These are phyloP conservation scores for Potorous gilbertii DNA, from an alignment of 2,797 vertebrate genomes.

Conservation along the genomic window DNA sequence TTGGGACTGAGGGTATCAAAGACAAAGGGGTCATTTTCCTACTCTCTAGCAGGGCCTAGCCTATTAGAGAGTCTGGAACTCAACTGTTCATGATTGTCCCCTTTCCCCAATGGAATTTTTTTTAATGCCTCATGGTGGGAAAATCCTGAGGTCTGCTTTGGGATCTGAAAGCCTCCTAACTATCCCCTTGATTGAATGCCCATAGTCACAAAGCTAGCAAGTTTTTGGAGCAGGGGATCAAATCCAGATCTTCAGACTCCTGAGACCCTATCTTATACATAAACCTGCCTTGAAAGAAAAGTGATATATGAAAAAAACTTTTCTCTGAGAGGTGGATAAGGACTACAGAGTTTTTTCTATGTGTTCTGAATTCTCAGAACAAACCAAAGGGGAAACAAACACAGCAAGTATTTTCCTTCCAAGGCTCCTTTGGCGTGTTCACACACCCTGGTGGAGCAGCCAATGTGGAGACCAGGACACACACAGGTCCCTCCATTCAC, in stretches of 20 bases:
- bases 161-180: not conserved
- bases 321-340: not conserved
- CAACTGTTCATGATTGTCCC: not conserved
- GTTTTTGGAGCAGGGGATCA: not conserved
- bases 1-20: not conserved
- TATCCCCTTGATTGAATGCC: not conserved
- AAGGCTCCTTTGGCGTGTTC: slow-evolving; percentile 21
- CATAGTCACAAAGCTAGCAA: not conserved
- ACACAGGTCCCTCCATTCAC: not conserved
- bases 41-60: not conserved
- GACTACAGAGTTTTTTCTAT: not conserved
- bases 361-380: not conserved
- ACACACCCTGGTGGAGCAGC: not conserved
- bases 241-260: not conserved
- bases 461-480: not conserved
- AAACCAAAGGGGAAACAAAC: slow-evolving; percentile 19
- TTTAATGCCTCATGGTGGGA: not conserved
- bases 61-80: not conserved
- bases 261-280: not conserved
- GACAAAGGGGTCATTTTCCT: not conserved
- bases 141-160: not conserved
- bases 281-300: not conserved
- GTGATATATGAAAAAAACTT: not conserved
- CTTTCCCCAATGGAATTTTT: not conserved
- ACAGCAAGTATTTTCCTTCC: not conserved